Percentiles rank a stretch among this genome's conserved stretches.
Conservation (phyloP, 2,888 invertebrate species). For the Cremastinae sp. region DNA sequence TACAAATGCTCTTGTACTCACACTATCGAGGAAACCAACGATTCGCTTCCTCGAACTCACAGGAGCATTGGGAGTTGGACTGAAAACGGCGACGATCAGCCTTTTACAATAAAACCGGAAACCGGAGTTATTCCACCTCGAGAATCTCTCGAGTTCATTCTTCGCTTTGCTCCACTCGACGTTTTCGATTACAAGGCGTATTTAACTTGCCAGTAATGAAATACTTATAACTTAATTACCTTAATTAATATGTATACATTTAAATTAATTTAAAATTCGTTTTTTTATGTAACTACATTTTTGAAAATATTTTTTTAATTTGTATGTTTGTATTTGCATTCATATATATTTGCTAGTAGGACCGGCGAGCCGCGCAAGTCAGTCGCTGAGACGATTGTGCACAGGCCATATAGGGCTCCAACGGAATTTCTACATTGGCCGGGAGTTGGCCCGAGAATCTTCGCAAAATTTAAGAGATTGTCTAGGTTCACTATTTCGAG, state of each 20-base stretch:
- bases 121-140: constrained; percentile 80
- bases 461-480: too few species aligned
- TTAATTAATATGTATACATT: constrained; percentile 6
- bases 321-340: too few species aligned
- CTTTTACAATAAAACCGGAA: constrained; percentile 82
- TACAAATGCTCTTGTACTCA: constrained; percentile 25
- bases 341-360: too few species aligned
- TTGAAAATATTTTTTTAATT: too few species aligned
- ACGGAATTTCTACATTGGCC: too few species aligned
- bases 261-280: too few species aligned
- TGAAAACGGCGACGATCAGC: constrained; percentile 74
- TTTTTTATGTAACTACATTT: too few species aligned
- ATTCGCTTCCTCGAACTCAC: constrained; percentile 66
- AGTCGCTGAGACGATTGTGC: background rate
- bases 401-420: too few species aligned
- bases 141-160: constrained; percentile 78
- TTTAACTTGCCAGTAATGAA: constrained; percentile 80
- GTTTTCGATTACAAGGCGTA: constrained; percentile 82
- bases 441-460: too few species aligned
- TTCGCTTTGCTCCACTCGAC: constrained; percentile 83
- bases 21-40: constrained; percentile 69
- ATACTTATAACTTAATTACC: background rate
- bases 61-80: constrained; percentile 70
- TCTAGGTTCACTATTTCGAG: too few species aligned
- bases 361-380: background rate